phyloP scores from a whole-genome alignment of 2,797 vertebrate species.

The Thripadectes ignobilis region DNA sequence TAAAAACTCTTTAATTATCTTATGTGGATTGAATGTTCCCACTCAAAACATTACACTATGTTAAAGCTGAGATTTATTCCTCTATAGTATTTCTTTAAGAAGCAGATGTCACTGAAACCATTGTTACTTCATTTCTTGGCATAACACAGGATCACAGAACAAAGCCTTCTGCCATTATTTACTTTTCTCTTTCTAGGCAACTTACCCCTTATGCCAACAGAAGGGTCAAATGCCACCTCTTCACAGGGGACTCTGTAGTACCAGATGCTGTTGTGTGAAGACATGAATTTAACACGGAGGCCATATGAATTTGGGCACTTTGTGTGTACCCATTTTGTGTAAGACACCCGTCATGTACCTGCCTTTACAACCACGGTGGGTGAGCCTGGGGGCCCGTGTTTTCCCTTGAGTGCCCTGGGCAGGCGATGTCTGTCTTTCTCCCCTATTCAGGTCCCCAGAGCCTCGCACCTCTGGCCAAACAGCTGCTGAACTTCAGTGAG shows the following conservation, averaged over 20 bases:
- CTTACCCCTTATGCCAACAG: background rate
- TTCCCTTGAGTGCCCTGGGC: rapidly evolving
- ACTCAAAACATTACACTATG: background rate
- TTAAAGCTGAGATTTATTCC: background rate
- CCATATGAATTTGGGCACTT: rapidly evolving
- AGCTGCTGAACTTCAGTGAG: background rate
- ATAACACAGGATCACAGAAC: background rate
- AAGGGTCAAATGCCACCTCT: background rate
- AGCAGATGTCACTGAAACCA: background rate
- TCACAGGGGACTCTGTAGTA: rapidly evolving
- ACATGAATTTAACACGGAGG: background rate
- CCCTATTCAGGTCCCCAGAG: rapidly evolving
- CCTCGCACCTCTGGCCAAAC: rapidly evolving
- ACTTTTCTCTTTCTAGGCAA: background rate
- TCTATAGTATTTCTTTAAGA: background rate
- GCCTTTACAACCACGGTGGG: rapidly evolving
- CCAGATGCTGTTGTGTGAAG: background rate
- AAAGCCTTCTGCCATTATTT: background rate
- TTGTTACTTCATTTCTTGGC: background rate
- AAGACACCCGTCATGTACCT: background rate
- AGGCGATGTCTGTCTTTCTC: rapidly evolving
- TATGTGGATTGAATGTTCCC: background rate
- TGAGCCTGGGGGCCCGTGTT: rapidly evolving
- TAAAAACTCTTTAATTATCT: constrained; percentile 21
- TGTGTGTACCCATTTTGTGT: background rate